Evolutionary conservation across 2,888 invertebrate species (phyloP).

Genomic region (Orthonevra nobilis): DNA sequence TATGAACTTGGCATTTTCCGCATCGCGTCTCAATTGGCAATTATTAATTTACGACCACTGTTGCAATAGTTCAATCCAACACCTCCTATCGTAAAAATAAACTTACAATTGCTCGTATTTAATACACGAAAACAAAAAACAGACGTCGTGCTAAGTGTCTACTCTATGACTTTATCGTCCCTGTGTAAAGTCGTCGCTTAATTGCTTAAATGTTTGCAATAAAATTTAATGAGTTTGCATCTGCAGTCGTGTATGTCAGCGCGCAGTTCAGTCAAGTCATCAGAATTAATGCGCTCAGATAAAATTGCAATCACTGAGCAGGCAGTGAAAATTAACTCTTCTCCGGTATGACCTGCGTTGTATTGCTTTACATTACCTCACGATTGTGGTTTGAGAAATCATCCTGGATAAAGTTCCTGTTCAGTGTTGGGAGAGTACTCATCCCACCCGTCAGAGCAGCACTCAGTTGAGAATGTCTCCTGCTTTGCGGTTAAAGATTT

Average conservation of each 20-base stretch:
- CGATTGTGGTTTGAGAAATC: no score
- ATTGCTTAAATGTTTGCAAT: slow-evolving; percentile 43
- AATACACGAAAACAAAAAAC: slow-evolving; percentile 11
- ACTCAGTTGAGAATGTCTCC: no score
- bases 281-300: slow-evolving; percentile 34
- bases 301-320: slow-evolving; percentile 42
- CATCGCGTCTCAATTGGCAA: no score
- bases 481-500: no score
- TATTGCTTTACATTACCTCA: no score
- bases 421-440: no score
- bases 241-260: slow-evolving; percentile 29
- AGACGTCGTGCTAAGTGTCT: background rate
- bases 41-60: no score
- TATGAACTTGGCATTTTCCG: no score
- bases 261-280: slow-evolving; percentile 6
- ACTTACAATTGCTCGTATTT: slow-evolving; percentile 2
- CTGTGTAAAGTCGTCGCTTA: slow-evolving; percentile 15
- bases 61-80: background rate
- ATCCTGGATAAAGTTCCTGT: no score
- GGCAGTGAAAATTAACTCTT: slow-evolving; percentile 23
- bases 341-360: slow-evolving; percentile 16
- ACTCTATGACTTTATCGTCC: no score
- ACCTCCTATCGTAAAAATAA: slow-evolving; percentile 7
- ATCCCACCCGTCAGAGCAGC: no score
- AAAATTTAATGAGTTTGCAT: slow-evolving; percentile 57